phyloP scores from a whole-genome alignment of 2,797 vertebrate genomes.

The Semaprochilodus insignis region DNA sequence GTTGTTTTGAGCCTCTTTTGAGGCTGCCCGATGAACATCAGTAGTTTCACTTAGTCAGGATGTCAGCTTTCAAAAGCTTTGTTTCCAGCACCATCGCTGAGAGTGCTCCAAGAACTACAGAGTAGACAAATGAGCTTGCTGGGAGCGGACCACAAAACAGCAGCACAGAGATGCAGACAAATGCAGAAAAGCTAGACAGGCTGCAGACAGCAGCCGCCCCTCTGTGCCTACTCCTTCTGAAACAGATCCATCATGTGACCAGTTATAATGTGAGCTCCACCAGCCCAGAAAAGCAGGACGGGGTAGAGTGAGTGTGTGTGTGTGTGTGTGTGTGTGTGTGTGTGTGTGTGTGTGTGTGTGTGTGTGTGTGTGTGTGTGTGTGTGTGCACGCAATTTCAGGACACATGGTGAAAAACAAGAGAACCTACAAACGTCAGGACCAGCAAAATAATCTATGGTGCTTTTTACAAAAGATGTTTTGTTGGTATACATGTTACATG shows the following conservation, averaged over 20 bases:
- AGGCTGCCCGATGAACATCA: background rate
- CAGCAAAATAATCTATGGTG: background rate
- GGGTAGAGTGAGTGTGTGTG: slow-evolving; percentile 11
- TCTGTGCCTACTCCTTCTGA: slow-evolving; percentile 15
- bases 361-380: background rate
- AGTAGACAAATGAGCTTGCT: background rate
- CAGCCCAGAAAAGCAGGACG: background rate
- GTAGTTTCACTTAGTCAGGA: background rate
- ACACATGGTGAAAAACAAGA: background rate
- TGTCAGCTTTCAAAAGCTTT: background rate
- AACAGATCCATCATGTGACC: slow-evolving; percentile 43
- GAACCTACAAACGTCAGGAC: background rate
- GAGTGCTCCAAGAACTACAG: background rate
- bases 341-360: slow-evolving; percentile 7
- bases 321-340: too few species aligned
- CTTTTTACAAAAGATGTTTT: background rate
- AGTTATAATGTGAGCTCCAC: background rate
- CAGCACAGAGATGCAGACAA: background rate
- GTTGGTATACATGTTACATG: too few species aligned
- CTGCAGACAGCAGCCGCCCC: background rate
- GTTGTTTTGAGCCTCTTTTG: background rate
- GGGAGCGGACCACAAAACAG: background rate
- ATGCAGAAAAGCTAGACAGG: background rate
- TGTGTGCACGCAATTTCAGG: background rate
- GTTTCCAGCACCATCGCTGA: slow-evolving; percentile 9